phyloP scores from a whole-genome alignment of 2,113 vertebrate species.

The Epinephelus lanceolatus region DNA sequence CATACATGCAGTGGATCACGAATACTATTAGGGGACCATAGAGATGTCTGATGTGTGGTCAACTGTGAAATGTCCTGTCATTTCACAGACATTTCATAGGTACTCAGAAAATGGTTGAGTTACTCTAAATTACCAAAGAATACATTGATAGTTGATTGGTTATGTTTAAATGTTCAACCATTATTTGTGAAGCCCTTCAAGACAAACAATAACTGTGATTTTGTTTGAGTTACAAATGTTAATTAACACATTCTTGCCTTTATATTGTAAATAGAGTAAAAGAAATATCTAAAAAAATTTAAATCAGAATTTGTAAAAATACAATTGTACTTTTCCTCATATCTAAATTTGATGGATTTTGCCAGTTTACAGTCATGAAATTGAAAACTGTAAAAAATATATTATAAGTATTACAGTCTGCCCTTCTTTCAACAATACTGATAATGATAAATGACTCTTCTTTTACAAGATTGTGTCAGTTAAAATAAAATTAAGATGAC shows the following conservation, averaged over 20 bases:
- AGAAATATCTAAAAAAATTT: no score
- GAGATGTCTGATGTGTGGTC: no score
- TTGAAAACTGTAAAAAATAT: no score
- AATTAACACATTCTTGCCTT: background rate
- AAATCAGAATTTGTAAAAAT: no score
- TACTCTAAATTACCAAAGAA: background rate
- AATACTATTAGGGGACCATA: no score
- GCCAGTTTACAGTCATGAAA: no score
- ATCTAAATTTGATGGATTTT: no score
- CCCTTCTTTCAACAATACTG: no score
- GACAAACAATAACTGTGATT: background rate
- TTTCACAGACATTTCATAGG: background rate
- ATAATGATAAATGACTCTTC: no score
- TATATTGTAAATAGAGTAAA: background rate
- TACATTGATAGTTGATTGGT: background rate
- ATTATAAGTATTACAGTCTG: background rate
- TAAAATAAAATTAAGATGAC: conserved; percentile 8
- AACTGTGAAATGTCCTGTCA: background rate
- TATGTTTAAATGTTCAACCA: background rate
- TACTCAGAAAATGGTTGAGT: background rate
- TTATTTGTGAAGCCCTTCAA: background rate
- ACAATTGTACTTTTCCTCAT: no score
- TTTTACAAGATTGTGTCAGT: background rate
- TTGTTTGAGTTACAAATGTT: background rate
- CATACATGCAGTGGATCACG: background rate